Evolutionary conservation across 2,113 vertebrate genomes (phyloP).

Genomic region (Equus quagga): DNA sequence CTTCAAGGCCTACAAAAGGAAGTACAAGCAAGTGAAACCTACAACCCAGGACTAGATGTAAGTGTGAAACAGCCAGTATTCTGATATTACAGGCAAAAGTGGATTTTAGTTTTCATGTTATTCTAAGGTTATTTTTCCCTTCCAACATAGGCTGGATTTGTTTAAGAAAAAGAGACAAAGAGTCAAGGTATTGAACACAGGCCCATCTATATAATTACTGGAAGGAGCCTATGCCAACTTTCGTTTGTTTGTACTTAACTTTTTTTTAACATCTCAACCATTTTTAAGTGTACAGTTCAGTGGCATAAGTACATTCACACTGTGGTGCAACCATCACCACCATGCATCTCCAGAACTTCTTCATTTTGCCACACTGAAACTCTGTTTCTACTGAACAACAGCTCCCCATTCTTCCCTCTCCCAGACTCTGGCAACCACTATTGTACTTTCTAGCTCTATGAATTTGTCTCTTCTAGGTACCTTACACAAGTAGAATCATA

Average conservation of each 20-base stretch:
- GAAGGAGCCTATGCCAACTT: neutral
- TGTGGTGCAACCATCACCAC: neutral
- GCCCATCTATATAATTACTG: neutral
- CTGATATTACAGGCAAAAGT: neutral
- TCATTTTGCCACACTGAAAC: neutral
- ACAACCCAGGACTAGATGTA: constrained; percentile 56
- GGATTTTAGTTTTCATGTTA: neutral
- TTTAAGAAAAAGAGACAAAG: neutral
- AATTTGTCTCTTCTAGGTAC: neutral
- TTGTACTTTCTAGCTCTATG: neutral
- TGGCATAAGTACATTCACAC: neutral
- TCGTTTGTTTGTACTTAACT: neutral
- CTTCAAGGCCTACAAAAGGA: constrained; percentile 51
- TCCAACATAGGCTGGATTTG: neutral
- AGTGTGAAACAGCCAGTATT: neutral
- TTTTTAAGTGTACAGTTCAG: neutral
- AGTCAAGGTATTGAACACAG: neutral
- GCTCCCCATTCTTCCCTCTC: neutral
- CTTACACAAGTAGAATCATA: neutral
- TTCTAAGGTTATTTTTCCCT: neutral
- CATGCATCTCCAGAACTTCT: neutral
- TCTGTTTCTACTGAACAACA: neutral
- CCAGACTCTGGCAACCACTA: neutral
- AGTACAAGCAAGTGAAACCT: neutral
- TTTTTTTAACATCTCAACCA: neutral